phyloP scores from a whole-genome alignment of 2,888 invertebrate species.

The Tiphia femorata region DNA sequence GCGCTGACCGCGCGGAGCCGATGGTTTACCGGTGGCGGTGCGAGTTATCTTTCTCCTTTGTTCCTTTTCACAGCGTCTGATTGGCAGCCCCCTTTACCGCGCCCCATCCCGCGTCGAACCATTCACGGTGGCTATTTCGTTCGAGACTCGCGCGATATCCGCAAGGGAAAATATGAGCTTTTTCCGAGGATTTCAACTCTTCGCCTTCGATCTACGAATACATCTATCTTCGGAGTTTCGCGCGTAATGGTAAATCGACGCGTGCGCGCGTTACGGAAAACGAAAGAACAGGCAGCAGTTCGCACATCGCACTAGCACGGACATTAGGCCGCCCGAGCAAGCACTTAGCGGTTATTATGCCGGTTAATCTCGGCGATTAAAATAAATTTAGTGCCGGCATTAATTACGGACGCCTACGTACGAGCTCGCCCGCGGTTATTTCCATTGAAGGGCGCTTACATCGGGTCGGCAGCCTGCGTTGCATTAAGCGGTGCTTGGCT shows the following conservation, averaged over 20 bases:
- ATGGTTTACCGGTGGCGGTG: too few species aligned
- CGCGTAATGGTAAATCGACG: too few species aligned
- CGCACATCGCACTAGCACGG: slow-evolving; percentile 1
- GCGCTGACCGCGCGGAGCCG: too few species aligned
- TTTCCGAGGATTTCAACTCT: too few species aligned
- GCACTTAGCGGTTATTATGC: slow-evolving; percentile 63
- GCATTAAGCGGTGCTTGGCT: slow-evolving; percentile 28
- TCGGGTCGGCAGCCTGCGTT: slow-evolving; percentile 12
- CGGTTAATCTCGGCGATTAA: slow-evolving; percentile 62
- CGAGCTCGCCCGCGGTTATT: slow-evolving; percentile 36
- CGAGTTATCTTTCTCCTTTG: too few species aligned
- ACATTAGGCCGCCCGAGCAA: slow-evolving; percentile 37
- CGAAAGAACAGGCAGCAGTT: neutral
- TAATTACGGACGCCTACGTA: slow-evolving; percentile 53
- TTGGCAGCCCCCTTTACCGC: too few species aligned
- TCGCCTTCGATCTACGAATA: neutral
- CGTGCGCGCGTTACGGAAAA: too few species aligned
- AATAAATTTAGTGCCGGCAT: slow-evolving; percentile 61
- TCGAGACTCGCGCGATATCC: too few species aligned
- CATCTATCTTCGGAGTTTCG: neutral
- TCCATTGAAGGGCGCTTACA: slow-evolving; percentile 34
- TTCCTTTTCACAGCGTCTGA: too few species aligned
- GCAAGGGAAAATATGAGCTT: too few species aligned
- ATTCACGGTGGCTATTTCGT: too few species aligned
- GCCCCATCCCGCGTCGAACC: too few species aligned